A percentile compares a stretch with the other conserved stretches of the same genome.
These are phyloP conservation scores for Enteromius thamalakanensis DNA, from an alignment of 2,797 vertebrate species.

Conservation along the genomic window DNA sequence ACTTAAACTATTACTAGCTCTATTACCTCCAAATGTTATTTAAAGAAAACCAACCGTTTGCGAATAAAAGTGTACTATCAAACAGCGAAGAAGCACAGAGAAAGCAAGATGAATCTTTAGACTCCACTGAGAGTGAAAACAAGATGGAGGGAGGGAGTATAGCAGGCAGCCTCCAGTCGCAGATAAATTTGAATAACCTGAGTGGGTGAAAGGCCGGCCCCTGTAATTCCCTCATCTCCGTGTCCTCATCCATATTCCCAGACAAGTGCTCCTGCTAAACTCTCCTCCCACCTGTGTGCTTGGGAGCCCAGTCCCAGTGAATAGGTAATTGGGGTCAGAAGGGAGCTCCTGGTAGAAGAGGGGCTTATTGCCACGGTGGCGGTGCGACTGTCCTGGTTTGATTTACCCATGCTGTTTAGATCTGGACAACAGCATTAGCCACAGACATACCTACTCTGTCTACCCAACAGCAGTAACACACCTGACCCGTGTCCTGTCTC, in stretches of 20 bases:
- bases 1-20: background rate
- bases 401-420: slow-evolving; percentile 38
- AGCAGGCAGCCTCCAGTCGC: slow-evolving; percentile 34
- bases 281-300: slow-evolving; percentile 69
- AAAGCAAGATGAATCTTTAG: background rate
- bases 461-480: background rate
- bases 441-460: slow-evolving; percentile 6
- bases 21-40: background rate
- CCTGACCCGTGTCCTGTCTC: slow-evolving; percentile 13
- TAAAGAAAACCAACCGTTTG: background rate
- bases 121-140: slow-evolving; percentile 2
- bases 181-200: slow-evolving; percentile 63
- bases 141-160: slow-evolving; percentile 10
- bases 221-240: slow-evolving; percentile 73
- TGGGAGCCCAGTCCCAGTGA: slow-evolving; percentile 76
- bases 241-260: slow-evolving; percentile 76
- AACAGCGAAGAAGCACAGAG: background rate
- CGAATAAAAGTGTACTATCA: background rate
- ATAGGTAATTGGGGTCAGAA: slow-evolving; percentile 85
- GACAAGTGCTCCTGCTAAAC: slow-evolving; percentile 79
- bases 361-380: slow-evolving; percentile 69
- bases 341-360: slow-evolving; percentile 67
- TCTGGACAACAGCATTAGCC: background rate
- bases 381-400: slow-evolving; percentile 55
- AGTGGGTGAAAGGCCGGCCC: slow-evolving; percentile 66